Evolutionary conservation across 2,797 vertebrate species (phyloP).

Genomic region (Acridotheres tristis): DNA sequence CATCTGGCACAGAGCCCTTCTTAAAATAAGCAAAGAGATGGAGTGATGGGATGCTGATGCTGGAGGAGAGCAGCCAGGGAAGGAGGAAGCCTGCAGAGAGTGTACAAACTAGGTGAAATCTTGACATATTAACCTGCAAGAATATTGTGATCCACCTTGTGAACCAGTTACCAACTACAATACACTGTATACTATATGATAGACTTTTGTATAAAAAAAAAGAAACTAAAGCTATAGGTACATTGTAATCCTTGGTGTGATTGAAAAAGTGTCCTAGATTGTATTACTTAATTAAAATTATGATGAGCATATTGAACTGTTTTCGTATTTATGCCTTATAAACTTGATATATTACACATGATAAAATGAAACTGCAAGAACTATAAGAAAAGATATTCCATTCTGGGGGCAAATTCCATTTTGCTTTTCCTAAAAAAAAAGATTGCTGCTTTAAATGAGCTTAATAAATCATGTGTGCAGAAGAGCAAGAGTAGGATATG

Average conservation of each 20-base stretch:
- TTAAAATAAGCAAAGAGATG: not conserved
- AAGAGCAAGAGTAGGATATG: slow-evolving; percentile 40
- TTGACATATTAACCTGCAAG: slow-evolving; percentile 49
- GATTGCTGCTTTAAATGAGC: slow-evolving; percentile 32
- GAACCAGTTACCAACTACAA: slow-evolving; percentile 64
- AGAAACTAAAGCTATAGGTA: slow-evolving; percentile 63
- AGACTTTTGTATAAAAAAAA: slow-evolving; percentile 66
- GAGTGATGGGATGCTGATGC: not conserved
- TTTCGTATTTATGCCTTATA: slow-evolving; percentile 80
- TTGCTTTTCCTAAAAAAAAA: slow-evolving; percentile 36
- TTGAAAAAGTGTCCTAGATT: slow-evolving; percentile 63
- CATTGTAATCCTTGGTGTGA: slow-evolving; percentile 62
- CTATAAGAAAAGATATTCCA: not conserved
- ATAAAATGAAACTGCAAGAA: slow-evolving; percentile 30
- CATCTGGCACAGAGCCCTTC: not conserved
- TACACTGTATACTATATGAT: slow-evolving; percentile 56
- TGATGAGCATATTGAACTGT: slow-evolving; percentile 69
- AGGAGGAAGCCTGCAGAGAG: slow-evolving; percentile 5
- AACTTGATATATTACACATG: slow-evolving; percentile 66
- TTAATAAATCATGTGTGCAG: slow-evolving; percentile 19
- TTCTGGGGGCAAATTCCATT: slow-evolving; percentile 27
- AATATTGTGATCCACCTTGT: slow-evolving; percentile 63
- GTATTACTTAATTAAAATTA: slow-evolving; percentile 71
- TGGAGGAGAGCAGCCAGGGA: slow-evolving; percentile 21
- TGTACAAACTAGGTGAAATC: slow-evolving; percentile 1